Base-by-base conservation (phyloP, 30 jellyfish, hydroid and myxozoan genomes). In the Aurelia sp. region DNA sequence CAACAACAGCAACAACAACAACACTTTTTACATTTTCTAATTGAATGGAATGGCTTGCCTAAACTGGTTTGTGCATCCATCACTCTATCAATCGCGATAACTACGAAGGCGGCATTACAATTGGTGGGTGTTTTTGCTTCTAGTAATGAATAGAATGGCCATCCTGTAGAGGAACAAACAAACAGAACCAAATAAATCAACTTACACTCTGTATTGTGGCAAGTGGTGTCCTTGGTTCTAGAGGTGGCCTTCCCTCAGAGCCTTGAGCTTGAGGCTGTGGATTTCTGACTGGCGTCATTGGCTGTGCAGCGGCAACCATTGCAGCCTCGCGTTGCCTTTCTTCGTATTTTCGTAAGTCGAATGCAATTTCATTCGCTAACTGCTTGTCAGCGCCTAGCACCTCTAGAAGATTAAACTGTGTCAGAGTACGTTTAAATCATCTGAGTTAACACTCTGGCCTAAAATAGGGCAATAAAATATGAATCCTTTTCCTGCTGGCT, bases 281-380 rank as follows among this genome's bases (percentile, higher is more conserved):
- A 74, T 55, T 74, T 74, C 85, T 22, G 60, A 31, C 41, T 2
- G 85, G 85, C 19, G 85, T 74, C 55, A 51, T 52, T 10, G 72
- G 85, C n/a, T 67, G 79, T 16, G 19, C 16, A 10, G 18, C 16
- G 41, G 55, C 73, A 10, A 21, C 40, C 15, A 20, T 27, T 8
- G 44, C 89, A 18, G 53, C 19, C 52, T 78, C 78, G 24, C 58
- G 31, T 24, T 78, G 89, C 52, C 78, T 60, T 64, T 78, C 89
- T 33, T 61, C 89, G 68, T 78, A 61, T 48, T 61, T 78, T 21
- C 65, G 62, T 9, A 78, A 38, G 41, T 78, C 89, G 33, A 30
- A 78, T 31, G 62, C 89, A 16, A 78, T 78, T 53, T 78, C 89
- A 55, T 38, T 33, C 50, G 89, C 89, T 31, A 78, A 64, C 68